Percentiles rank a stretch among this genome's conserved stretches.
These are phyloP conservation scores for Rhamnusium bicolor DNA, from an alignment of 2,888 invertebrate species.

Conservation along the genomic window DNA sequence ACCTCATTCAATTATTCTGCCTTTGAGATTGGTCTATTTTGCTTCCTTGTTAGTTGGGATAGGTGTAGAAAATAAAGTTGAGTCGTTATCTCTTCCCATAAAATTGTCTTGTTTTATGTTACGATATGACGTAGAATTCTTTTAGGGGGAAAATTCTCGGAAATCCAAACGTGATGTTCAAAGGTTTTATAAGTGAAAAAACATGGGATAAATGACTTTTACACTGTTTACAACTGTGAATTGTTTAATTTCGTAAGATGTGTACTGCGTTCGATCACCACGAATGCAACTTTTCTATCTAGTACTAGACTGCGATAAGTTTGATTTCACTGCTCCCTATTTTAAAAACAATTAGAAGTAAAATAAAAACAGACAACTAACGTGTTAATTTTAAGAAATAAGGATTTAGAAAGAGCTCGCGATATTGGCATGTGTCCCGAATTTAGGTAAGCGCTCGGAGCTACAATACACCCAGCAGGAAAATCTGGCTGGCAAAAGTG, in stretches of 20 bases:
- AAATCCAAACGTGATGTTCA: too few species aligned
- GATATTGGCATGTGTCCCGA: slow-evolving; percentile 59
- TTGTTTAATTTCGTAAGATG: too few species aligned
- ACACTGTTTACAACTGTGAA: not conserved
- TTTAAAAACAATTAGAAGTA: slow-evolving; percentile 1
- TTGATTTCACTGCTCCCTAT: not conserved
- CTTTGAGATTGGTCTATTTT: too few species aligned
- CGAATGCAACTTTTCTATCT: not conserved
- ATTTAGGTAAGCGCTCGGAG: slow-evolving; percentile 56
- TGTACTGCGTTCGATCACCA: not conserved
- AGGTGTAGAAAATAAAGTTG: too few species aligned
- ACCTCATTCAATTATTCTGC: too few species aligned
- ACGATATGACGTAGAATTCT: too few species aligned
- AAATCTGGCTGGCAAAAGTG: slow-evolving; percentile 54
- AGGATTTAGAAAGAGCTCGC: slow-evolving; percentile 52
- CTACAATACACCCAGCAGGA: slow-evolving; percentile 50
- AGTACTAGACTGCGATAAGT: not conserved
- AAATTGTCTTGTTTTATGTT: too few species aligned
- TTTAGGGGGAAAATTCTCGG: too few species aligned
- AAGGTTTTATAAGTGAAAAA: too few species aligned
- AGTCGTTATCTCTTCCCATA: too few species aligned
- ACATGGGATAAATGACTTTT: not conserved
- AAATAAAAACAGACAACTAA: slow-evolving; percentile 31
- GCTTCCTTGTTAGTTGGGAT: too few species aligned
- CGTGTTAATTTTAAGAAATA: slow-evolving; percentile 48